Percentiles rank a stretch among this genome's conserved stretches.
Evolutionary conservation across 1,140 invertebrate species (phyloP).

Genomic region (Orius insidiosus): DNA sequence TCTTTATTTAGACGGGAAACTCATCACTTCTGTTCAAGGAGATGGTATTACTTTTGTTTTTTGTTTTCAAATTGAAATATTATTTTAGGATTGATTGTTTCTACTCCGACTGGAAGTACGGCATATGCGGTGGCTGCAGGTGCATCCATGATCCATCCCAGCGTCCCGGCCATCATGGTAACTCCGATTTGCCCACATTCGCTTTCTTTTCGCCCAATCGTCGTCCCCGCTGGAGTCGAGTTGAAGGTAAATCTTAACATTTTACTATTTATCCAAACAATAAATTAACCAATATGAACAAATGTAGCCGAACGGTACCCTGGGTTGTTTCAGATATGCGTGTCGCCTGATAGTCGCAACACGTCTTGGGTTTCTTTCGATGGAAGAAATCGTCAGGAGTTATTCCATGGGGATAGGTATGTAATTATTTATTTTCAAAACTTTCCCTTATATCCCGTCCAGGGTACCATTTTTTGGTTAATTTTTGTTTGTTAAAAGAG

Average conservation of each 20-base stretch:
- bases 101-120: constrained; percentile 91
- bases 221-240: constrained; percentile 91
- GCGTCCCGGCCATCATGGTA: constrained; percentile 92
- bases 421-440: constrained; percentile 14
- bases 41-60: constrained; percentile 49
- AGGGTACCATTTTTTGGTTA: neutral
- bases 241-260: constrained; percentile 60
- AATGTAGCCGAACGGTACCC: constrained; percentile 8
- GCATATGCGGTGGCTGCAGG: constrained; percentile 95
- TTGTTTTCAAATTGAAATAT: neutral
- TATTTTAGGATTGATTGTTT: constrained; percentile 65
- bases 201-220: constrained; percentile 86
- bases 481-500: neutral
- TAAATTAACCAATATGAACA: neutral
- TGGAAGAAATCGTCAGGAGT: constrained; percentile 83
- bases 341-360: constrained; percentile 84
- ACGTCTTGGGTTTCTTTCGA: constrained; percentile 96
- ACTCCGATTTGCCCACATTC: constrained; percentile 96
- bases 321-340: constrained; percentile 54
- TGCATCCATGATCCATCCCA: constrained; percentile 95
- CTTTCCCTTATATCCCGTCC: neutral
- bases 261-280: constrained; percentile 1
- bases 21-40: constrained; percentile 91
- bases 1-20: constrained; percentile 84
- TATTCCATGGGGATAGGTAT: constrained; percentile 86